Evolutionary conservation across 2,888 invertebrate genomes (phyloP), one percentile per base, ranked within the genome.

Genomic region (Aleiodes testaceus): DNA sequence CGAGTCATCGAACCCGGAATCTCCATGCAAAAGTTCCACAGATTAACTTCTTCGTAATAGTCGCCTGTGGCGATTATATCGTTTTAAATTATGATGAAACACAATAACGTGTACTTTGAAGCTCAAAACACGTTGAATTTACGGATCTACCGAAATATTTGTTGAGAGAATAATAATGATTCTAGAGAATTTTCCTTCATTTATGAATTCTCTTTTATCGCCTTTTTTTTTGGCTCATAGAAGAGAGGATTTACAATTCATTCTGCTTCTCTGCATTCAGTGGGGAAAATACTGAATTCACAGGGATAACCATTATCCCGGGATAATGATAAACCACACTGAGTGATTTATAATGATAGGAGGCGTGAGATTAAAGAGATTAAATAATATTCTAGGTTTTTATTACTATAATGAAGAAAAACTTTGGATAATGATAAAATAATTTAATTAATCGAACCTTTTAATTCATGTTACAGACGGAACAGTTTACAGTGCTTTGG

Each of bases 401-500:
- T 2, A 36, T 36, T 1, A 36, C 36, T 36, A 2, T 3, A 11
- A 11, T 36, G 3, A 9, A 36, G 7, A 6, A 36, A 36, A 36
- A 36, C 36, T 11, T 2, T 0, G 9, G 2, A 26, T 0, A 22
- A 22, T 22, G 22, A 22, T 36, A 36, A 36, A 36, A 36, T 36
- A 5, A 36, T 6, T 36, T 36, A 1, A 49, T 49, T 16, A 16
- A 16, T 49, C 6, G 1, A 30, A 16, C 22, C 16, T 36, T 16
- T 14, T 11, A 5, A 55, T 26, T 14, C 16, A 18, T 59, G 42
- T 91, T 91, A 26, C 92, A 97, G 97, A 92, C 93, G 67, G 93
- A 95, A 85, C 97, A 97, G 87, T 93, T 97, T 85, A 93, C 95
- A 18, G 93, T 97, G 72, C 90, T 96, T 82, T 95, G 95, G 93